Base-by-base conservation (phyloP, 2,888 invertebrate species). In the Saturnia japonica region DNA sequence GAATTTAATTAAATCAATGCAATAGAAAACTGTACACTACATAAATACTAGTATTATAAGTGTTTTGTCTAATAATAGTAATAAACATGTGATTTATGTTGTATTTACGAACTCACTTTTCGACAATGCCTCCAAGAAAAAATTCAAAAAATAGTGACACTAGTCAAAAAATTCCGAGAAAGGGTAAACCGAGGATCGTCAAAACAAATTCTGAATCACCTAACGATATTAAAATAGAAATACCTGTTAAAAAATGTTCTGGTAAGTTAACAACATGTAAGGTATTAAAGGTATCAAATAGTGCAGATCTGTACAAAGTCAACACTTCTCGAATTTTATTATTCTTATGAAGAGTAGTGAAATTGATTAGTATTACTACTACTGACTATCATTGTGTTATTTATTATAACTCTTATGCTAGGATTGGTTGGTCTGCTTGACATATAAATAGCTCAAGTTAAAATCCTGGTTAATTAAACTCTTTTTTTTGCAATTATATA, bases 41-140 rank as follows among this genome's bases (percentile, higher is more conserved):
- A 22, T 7, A 54, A 22, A 54, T 22, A 54, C 54, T 54, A 54
- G 22, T 54, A 22, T 43, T 43, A 43, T 43, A 51, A 51, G 12
- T 19, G 19, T 51, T 51, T 51, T 14, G 1, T 19, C 19, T 51
- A 25, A 14, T 28, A 25, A 28, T 25, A 60, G 57, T 60, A 60
- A 16, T 60, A 60, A 60, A 60, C 57, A 28, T 60, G 57, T 60
- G 28, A 60, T 14, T 28, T 11, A 3, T 28, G 16, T 6, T 60
- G 40, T 54, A 47, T 68, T 42, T 40, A 54, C 1, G 28, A 34
- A 11, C 12, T 51, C 25, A 22, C n/a, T 45, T 69, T 69, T 25
- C 60, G 11, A 69, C 40, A 75, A 80, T 80, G 80, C 60, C 80
- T 47, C 77, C 81, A 62, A 77, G 43, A 25, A 76, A 76, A 71